These are phyloP conservation scores for Drosophila trichaetosa DNA, from an alignment of 2,888 invertebrate genomes.

Conservation along the genomic window DNA sequence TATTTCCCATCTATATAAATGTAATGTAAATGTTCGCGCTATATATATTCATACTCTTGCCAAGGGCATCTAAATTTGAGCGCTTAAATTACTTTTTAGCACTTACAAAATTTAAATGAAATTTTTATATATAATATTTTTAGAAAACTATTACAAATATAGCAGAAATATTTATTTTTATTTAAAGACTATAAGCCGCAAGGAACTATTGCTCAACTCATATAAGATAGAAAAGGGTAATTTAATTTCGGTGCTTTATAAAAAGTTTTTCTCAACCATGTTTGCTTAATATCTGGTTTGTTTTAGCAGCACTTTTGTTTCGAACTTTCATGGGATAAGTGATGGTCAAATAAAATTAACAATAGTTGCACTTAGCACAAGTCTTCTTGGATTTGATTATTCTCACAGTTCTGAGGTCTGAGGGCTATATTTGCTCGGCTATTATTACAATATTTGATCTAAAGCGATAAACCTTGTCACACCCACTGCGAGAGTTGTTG, in stretches of 20 bases:
- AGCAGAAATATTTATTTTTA: neutral
- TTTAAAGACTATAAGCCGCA: neutral
- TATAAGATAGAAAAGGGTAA: conserved; percentile 18
- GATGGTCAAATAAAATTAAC: conserved; percentile 74
- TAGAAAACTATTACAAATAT: neutral
- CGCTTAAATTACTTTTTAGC: neutral
- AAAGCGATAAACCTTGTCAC: conserved; percentile 44
- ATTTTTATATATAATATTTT: neutral
- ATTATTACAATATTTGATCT: conserved; percentile 68
- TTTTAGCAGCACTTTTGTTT: conserved; percentile 50
- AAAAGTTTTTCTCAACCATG: conserved; percentile 14
- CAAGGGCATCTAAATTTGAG: neutral
- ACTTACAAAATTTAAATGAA: neutral
- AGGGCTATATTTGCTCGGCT: conserved; percentile 41
- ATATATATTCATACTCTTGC: conserved; percentile 10
- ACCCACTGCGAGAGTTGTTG: neutral
- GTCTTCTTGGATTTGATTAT: conserved; percentile 47
- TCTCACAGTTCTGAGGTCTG: conserved; percentile 6
- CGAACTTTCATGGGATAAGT: conserved; percentile 56
- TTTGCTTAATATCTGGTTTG: conserved; percentile 44
- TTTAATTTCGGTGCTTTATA: neutral
- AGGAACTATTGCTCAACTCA: neutral
- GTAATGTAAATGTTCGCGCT: conserved; percentile 11
- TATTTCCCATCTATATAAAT: conserved; percentile 27
- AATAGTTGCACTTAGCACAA: conserved; percentile 65